phyloP scores from a whole-genome alignment of 2,888 invertebrate species.

The Rhogogaster chlorosoma region DNA sequence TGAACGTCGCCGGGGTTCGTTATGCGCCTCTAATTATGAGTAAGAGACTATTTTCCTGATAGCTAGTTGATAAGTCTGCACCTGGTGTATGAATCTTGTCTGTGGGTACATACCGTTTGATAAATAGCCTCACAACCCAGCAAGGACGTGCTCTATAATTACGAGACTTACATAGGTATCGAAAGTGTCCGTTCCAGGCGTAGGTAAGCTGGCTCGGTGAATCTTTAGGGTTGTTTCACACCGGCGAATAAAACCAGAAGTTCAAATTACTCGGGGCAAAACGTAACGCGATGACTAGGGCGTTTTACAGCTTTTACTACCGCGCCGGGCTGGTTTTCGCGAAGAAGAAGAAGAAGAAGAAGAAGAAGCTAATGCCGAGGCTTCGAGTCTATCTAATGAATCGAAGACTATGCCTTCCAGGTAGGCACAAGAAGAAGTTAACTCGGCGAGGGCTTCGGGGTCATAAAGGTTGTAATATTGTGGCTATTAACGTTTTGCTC shows the following conservation, averaged over 20 bases:
- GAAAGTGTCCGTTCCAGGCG: slow-evolving; percentile 62
- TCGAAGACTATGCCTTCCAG: slow-evolving; percentile 6
- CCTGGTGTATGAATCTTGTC: slow-evolving; percentile 54
- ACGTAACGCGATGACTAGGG: neutral
- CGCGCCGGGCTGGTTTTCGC: neutral
- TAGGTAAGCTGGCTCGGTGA: neutral
- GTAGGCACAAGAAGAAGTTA: slow-evolving; percentile 21
- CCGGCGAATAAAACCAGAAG: neutral
- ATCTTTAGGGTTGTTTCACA: neutral
- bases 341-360: neutral
- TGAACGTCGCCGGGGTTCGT: neutral
- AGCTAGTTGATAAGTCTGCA: slow-evolving; percentile 57
- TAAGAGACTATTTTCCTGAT: slow-evolving; percentile 52
- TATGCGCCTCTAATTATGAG: slow-evolving; percentile 30
- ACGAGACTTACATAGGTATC: slow-evolving; percentile 58
- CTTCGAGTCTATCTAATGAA: slow-evolving; percentile 21
- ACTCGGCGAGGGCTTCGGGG: slow-evolving; percentile 26
- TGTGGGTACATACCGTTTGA: slow-evolving; percentile 53
- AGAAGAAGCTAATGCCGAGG: neutral
- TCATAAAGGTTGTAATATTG: slow-evolving; percentile 36
- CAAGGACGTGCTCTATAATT: slow-evolving; percentile 62
- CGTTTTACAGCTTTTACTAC: neutral
- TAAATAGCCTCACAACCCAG: slow-evolving; percentile 58
- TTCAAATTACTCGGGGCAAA: neutral
- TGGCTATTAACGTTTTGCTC: slow-evolving; percentile 56